A percentile compares a stretch with the other conserved stretches of the same genome.
phyloP scores from a whole-genome alignment of 2,888 invertebrate species.

The Timandra comae region DNA sequence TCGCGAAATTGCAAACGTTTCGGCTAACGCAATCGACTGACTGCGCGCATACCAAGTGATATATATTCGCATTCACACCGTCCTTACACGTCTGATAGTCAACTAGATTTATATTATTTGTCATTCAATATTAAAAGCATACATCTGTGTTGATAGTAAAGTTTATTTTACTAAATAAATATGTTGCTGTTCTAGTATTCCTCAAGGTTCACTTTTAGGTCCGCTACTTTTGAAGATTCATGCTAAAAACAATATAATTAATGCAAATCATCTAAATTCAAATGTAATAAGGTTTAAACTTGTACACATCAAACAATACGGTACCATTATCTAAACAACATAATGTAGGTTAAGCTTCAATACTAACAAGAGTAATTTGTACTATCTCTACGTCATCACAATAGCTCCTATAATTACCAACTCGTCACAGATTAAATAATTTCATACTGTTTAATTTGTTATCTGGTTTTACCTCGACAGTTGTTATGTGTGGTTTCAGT shows the following conservation, averaged over 20 bases:
- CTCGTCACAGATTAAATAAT: constrained; percentile 10
- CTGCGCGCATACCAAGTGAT: constrained; percentile 29
- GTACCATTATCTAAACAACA: constrained; percentile 1
- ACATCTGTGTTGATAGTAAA: constrained; percentile 9
- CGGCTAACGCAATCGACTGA: constrained; percentile 25
- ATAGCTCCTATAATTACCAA: constrained; percentile 9
- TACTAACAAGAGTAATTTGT: constrained; percentile 2
- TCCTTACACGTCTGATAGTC: constrained; percentile 15
- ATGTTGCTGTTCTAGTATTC: constrained; percentile 5
- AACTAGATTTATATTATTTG: constrained; percentile 12
- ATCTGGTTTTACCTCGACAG: constrained; percentile 6
- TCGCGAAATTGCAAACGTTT: constrained; percentile 25
- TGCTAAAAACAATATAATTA: neutral
- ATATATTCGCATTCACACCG: constrained; percentile 16
- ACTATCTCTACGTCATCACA: constrained; percentile 6
- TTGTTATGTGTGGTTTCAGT: too few relatives aligned
- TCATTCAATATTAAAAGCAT: too few relatives aligned
- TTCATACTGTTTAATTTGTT: constrained; percentile 6
- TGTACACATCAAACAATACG: too few relatives aligned
- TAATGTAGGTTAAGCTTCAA: constrained; percentile 7
- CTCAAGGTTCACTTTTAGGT: constrained; percentile 13
- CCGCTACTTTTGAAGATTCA: constrained; percentile 4
- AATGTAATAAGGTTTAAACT: too few relatives aligned
- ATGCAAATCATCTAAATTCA: neutral
- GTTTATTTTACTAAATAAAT: constrained; percentile 1